These are phyloP conservation scores for Parazoanthus atlanticus DNA, from an alignment of 92 coral and sea anemone genomes.

Conservation along the genomic window DNA sequence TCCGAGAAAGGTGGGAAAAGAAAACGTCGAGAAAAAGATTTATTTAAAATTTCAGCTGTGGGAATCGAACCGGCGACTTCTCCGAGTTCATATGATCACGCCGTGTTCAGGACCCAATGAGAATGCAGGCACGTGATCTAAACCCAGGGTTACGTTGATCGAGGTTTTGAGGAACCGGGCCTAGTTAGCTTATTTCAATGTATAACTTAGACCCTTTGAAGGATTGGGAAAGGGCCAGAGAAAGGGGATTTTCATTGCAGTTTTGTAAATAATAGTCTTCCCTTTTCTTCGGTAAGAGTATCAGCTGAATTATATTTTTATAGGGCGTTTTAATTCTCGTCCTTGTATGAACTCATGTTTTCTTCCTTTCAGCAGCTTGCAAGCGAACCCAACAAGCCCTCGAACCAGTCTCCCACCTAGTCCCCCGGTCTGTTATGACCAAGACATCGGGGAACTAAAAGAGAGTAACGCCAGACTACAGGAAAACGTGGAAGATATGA, in stretches of 20 bases:
- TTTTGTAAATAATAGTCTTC: not conserved
- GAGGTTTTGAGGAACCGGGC: no score
- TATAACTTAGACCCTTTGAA: not conserved
- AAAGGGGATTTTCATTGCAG: not conserved
- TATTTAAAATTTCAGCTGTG: no score
- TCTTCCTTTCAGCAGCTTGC: constrained; percentile 40
- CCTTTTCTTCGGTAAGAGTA: not conserved
- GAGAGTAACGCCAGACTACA: constrained; percentile 60
- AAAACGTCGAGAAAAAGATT: no score
- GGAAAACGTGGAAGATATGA: constrained; percentile 61
- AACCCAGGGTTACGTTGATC: no score
- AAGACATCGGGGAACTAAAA: constrained; percentile 71
- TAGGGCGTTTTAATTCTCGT: not conserved
- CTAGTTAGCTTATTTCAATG: no score
- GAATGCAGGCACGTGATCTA: no score
- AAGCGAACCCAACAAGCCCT: constrained; percentile 67
- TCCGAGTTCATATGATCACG: no score
- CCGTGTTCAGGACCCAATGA: no score
- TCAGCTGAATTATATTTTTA: not conserved
- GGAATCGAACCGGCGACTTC: no score
- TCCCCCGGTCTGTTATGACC: constrained; percentile 75
- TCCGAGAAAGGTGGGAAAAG: no score
- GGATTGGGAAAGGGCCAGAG: not conserved
- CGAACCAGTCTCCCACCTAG: constrained; percentile 89
- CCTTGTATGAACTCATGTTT: not conserved